phyloP scores from a whole-genome alignment of 2,888 invertebrate species.

The Pollenia labialis region DNA sequence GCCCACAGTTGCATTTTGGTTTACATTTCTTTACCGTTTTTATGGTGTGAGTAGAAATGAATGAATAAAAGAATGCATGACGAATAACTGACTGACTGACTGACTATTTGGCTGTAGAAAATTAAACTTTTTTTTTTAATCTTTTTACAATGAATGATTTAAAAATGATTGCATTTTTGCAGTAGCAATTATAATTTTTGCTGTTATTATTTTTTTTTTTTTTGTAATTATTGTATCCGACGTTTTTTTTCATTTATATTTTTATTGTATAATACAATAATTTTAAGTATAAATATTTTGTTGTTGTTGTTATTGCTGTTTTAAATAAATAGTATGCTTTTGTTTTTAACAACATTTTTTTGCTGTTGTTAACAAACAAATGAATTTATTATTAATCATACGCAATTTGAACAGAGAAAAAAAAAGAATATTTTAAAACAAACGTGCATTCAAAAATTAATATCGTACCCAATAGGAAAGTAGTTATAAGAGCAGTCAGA shows the following conservation, averaged over 20 bases:
- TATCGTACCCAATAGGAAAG: slow-evolving; percentile 25
- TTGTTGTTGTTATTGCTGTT: slow-evolving; percentile 21
- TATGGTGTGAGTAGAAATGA: background rate
- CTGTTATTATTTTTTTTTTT: background rate
- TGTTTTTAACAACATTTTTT: slow-evolving; percentile 12
- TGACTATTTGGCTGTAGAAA: background rate
- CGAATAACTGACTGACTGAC: too few relatives aligned
- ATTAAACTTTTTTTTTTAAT: slow-evolving; percentile 27
- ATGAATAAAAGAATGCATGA: slow-evolving; percentile 4
- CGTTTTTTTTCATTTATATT: background rate
- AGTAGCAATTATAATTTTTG: slow-evolving; percentile 58
- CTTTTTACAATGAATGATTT: slow-evolving; percentile 7
- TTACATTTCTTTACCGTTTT: background rate
- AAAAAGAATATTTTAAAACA: background rate
- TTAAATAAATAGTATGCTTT: slow-evolving; percentile 34
- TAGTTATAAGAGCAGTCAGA: background rate
- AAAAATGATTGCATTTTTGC: slow-evolving; percentile 52
- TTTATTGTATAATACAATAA: background rate
- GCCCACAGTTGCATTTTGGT: slow-evolving; percentile 6
- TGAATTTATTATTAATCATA: slow-evolving; percentile 32
- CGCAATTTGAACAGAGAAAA: background rate
- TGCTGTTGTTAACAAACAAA: slow-evolving; percentile 39
- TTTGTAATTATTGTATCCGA: background rate
- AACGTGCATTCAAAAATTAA: background rate
- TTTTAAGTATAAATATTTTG: slow-evolving; percentile 9